Evolutionary conservation across 1,140 invertebrate species (phyloP), one percentile per base, ranked within the genome.

Genomic region (Drosophila burlai): DNA sequence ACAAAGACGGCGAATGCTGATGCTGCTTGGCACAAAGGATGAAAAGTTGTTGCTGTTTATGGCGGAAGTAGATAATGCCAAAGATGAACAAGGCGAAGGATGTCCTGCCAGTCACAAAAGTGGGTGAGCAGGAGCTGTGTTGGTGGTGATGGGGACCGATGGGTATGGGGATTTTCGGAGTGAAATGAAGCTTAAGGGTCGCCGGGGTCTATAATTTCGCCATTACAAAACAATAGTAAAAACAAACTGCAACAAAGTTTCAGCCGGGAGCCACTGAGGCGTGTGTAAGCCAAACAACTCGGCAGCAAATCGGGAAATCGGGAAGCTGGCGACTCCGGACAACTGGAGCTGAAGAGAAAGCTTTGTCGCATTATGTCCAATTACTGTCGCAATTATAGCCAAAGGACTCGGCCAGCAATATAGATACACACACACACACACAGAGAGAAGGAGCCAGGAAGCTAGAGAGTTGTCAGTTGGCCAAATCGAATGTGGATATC

Each of bases 321-420:
- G 24, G 5, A 42, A 69, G 64, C 21, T 24, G 34, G 60, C 38
- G 60, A 31, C 60, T 59, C 21, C 21, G 31, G 42, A 45, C 26
- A 76, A 55, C 40, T 38, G 60, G 31, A 65, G 42, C 66, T 50
- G 64, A 62, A 62, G 47, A 74, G 76, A 60, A 59, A 65, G 80
- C 80, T 87, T 83, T 87, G 86, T 92, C 91, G 83, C 91, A 92
- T 92, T 92, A 92, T 91, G 91, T 91, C 86, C 91, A 92, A 92
- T 92, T 92, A 92, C 91, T 92, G 91, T 92, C 91, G 86, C 91
- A 92, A 92, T 92, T 92, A 92, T 85, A 73, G 91, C 90, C 82
- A 80, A 75, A 76, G 79, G 80, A 91, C 77, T 82, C 4, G 46
- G 83, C 71, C 81, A 81, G 67, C 81, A 81, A 58, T 21, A 69